Evolutionary conservation across 2,797 vertebrate species (phyloP), one percentile per base, ranked within the genome.

Genomic region (Glyptemys insculpta): DNA sequence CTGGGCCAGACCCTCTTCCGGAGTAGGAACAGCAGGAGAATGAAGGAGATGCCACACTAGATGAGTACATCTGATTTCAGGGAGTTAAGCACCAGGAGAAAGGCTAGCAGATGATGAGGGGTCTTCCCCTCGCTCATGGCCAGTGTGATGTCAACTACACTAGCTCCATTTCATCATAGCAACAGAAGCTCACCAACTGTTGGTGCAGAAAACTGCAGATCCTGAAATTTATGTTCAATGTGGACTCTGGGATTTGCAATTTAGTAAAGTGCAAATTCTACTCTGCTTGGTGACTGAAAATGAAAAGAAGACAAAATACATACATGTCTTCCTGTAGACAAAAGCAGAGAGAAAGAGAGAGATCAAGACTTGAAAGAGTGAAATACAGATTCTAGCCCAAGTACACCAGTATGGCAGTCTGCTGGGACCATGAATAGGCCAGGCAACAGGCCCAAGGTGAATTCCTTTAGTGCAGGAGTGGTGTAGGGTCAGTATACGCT

Each of bases 101-200:
- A 81, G 5, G 27, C 0, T 0, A 57, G 53, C 8, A 72, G 23
- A 5, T 53, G 1, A 0, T 10, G 2, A 5, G 2, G 2, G 9
- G 31, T 59, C 57, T 18, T 83, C 19, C 34, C 16, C n/a, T 49
- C 7, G n/a, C 18, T 56, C 90, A 65, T 37, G 52, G 3, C 34
- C 25, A 15, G 3, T 37, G 49, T 31, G 3, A 12, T 11, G 50
- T 44, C 78, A 56, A 2, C 10, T 68, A 2, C 44, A 34, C 9
- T 1, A 7, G 9, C 50, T 59, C 54, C 68, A 68, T 34, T 37
- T 50, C 47, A 1, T 3, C 78, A 29, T 1, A 84, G 76, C 54
- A 49, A 34, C 15, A 34, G 59, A 34, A 62, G 31, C 59, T 34
- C 31, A 34, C 59, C 14, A 34, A 27, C 44, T 49, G 62, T 50